A percentile compares a stretch with the other conserved stretches of the same genome.
Conservation (phyloP, 2,888 invertebrate species). For the Syritta pipiens region DNA sequence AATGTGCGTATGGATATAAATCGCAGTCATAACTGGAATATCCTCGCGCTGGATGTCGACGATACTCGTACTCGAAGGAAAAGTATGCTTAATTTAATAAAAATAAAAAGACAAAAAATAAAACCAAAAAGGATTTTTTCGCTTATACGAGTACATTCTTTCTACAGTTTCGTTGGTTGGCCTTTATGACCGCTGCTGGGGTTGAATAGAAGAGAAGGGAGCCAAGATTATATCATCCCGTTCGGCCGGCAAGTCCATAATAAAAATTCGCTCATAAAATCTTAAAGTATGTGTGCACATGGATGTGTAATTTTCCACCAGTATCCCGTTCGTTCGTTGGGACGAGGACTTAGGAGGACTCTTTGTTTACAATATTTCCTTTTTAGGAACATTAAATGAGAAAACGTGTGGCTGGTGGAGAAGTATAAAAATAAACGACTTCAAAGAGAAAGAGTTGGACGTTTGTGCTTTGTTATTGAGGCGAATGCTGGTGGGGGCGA, state of each 20-base stretch:
- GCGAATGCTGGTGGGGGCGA: too few species aligned
- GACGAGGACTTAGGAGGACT: not conserved
- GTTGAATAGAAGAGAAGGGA: constrained; percentile 1
- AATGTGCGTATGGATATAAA: constrained; percentile 9
- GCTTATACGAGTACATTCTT: not conserved
- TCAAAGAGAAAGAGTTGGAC: constrained; percentile 6
- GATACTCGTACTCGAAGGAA: not conserved
- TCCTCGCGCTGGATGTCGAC: not conserved
- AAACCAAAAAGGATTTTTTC: not conserved
- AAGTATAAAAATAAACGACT: constrained; percentile 31
- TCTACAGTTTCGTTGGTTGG: not conserved
- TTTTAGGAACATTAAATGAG: constrained; percentile 10
- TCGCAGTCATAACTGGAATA: not conserved
- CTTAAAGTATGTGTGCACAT: constrained; percentile 37
- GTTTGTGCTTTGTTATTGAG: too few species aligned
- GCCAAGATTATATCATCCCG: constrained; percentile 36
- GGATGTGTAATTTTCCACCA: constrained; percentile 1
- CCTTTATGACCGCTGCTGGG: constrained; percentile 20
- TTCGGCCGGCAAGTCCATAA: constrained; percentile 31
- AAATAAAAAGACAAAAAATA: constrained; percentile 6
- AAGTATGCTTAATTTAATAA: constrained; percentile 22
- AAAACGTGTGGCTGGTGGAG: constrained; percentile 30
- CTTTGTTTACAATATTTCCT: constrained; percentile 37
- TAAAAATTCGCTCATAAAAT: constrained; percentile 41
- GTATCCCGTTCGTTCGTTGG: not conserved